Evolutionary conservation across 2,888 invertebrate genomes (phyloP).

Genomic region (Conomelus anceps): DNA sequence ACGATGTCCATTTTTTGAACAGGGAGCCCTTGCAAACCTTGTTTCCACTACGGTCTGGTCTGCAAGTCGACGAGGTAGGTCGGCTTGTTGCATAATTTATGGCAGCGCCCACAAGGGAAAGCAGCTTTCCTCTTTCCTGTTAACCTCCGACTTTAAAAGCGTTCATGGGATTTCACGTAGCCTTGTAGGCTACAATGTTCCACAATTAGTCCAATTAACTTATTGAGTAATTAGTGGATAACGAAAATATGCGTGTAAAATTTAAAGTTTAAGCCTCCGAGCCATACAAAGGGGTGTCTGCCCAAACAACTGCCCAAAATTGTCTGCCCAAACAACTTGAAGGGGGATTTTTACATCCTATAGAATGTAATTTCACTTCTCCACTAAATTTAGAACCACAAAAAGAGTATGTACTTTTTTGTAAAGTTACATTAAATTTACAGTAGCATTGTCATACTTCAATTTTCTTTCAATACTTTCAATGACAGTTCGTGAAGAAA

Average conservation of each 20-base stretch:
- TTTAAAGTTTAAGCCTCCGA: background rate
- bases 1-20: background rate
- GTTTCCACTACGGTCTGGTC: background rate
- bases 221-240: background rate
- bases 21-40: background rate
- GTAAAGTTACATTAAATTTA: too few relatives aligned
- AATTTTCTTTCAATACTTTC: too few relatives aligned
- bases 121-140: background rate
- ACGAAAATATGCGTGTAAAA: background rate
- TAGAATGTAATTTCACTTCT: too few relatives aligned
- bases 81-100: background rate
- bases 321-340: too few relatives aligned
- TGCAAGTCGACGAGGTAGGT: background rate
- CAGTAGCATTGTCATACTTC: too few relatives aligned
- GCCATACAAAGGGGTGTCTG: too few relatives aligned
- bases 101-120: background rate
- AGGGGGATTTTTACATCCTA: too few relatives aligned
- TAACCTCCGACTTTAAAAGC: background rate
- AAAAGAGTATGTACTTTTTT: too few relatives aligned
- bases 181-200: background rate
- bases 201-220: background rate
- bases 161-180: background rate
- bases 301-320: too few relatives aligned
- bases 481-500: too few relatives aligned
- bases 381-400: too few relatives aligned